Evolutionary conservation across 1,140 invertebrate genomes (phyloP), one percentile per base, ranked within the genome.

Genomic region (Conopomorpha cramerella): DNA sequence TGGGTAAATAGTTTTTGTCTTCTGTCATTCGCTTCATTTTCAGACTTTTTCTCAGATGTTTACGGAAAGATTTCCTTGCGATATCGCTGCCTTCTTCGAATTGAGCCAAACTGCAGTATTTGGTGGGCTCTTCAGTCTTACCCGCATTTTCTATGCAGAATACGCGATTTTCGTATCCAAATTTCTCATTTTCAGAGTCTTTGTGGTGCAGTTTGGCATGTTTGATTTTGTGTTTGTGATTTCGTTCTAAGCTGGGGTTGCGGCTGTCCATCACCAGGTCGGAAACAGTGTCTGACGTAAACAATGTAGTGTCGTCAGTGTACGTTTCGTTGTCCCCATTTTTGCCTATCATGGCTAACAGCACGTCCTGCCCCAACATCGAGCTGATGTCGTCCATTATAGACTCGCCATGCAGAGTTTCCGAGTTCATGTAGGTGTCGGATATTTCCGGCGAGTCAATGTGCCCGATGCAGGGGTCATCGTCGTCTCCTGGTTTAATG

Each of bases 81-180:
- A 91, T 91, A 55, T 91, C 89, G 57, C 83, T 90, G 18, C 88
- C 88, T 72, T 90, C 89, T 40, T 86, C 86, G 52, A 90, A 90
- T 45, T 89, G 83, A 3, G 88, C 88, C 46, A 90, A 70, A 55
- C 86, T 88, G 51, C 86, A 88, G 59, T 85, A 88, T 46, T 83
- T 84, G 29, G 81, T 79, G 30, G 85, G 82, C 50, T 70, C 82
- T 58, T 62, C 79, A 39, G 55, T 80, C 74, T 60, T 82, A 43
- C 61, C 68, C 64, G 55, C 73, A 47, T 79, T 84, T 68, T 78
- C 78, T 30, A 83, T 67, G 50, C 84, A 82, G 43, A 86, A 86
- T 14, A 84, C 84, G 45, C 82, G 79, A 43, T 86, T 86, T 52
- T 86, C 85, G 43, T 86, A 86, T 2, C 85, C 85, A 45, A 85